Evolutionary conservation across 35 echinoderm and acorn worm genomes (phyloP).

Genomic region (Apostichopus japonicus): DNA sequence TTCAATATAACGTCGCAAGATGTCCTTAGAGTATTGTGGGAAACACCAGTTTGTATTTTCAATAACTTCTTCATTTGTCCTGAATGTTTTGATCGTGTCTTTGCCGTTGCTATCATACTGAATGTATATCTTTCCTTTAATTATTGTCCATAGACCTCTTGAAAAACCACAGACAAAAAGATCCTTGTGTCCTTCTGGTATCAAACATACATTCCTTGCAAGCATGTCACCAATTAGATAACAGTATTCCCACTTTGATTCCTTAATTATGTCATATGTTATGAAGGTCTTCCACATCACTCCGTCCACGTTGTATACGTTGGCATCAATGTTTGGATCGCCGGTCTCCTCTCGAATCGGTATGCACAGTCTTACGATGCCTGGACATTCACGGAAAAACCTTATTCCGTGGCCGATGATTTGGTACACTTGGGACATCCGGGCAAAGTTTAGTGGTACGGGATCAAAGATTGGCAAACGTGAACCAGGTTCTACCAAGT

Average conservation of each 20-base stretch:
- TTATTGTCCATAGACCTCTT: not conserved
- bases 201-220: not conserved
- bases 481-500: constrained; percentile 1
- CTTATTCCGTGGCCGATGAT: not conserved
- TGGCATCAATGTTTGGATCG: not conserved
- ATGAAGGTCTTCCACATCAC: not conserved
- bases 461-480: not conserved
- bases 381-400: not conserved
- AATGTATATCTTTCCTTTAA: not conserved
- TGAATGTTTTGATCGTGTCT: not conserved
- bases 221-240: not conserved
- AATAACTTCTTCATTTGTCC: not conserved
- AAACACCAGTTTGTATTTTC: not conserved
- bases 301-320: not conserved
- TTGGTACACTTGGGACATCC: not conserved
- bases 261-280: not conserved
- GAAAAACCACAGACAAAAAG: not conserved
- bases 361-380: constrained; percentile 12
- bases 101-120: not conserved
- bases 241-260: not conserved
- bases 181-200: not conserved
- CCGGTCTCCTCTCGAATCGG: not conserved
- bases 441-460: not conserved
- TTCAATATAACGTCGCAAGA: not conserved
- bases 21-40: not conserved